Evolutionary conservation across 2,797 vertebrate species (phyloP).

Genomic region (Phyllotis vaccarum): DNA sequence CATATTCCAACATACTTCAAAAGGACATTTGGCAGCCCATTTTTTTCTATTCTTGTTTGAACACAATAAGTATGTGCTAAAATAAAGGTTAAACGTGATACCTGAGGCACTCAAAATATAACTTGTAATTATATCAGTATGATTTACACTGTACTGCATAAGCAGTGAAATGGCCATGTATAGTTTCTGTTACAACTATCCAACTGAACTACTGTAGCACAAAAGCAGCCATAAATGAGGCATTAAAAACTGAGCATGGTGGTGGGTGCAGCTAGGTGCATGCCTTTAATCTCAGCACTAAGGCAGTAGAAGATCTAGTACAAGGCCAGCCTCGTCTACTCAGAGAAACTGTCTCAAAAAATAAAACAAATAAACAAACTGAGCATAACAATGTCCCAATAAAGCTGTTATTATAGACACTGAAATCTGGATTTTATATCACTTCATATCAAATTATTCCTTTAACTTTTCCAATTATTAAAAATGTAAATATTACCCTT

Average conservation of each 20-base stretch:
- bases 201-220: neutral
- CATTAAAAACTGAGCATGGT: neutral
- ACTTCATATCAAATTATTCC: conserved; percentile 16
- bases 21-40: neutral
- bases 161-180: neutral
- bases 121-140: neutral
- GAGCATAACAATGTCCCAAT: neutral
- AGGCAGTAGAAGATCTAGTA: neutral
- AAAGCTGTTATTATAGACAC: neutral
- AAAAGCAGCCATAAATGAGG: neutral
- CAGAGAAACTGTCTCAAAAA: neutral
- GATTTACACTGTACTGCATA: neutral
- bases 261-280: neutral
- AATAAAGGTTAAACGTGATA: neutral
- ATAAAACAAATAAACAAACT: neutral
- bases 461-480: conserved; percentile 26
- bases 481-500: conserved; percentile 45
- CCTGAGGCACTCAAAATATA: neutral
- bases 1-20: conserved; percentile 7
- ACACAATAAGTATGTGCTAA: neutral
- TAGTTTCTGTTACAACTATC: neutral
- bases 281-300: neutral
- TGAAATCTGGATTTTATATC: conserved; percentile 15
- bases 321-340: neutral
- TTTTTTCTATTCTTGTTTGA: neutral